phyloP scores from a whole-genome alignment of 2,797 vertebrate species.

The Rhinoraja longicauda region DNA sequence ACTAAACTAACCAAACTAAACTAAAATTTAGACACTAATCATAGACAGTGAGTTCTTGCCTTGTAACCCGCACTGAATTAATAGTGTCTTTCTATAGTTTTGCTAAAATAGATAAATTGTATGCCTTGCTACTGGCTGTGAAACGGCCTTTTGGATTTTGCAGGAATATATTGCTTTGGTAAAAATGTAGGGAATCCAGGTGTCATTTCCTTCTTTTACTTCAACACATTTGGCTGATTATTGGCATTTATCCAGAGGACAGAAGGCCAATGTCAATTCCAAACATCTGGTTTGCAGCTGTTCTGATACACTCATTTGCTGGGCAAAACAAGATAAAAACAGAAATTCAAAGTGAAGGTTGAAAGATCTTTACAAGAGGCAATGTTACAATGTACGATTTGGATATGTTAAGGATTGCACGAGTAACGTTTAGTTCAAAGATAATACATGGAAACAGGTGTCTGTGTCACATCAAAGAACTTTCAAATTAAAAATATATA shows the following conservation, averaged over 20 bases:
- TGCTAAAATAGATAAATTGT: not conserved
- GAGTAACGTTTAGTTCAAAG: too few species aligned
- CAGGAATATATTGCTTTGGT: conserved; percentile 26
- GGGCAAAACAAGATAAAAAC: not conserved
- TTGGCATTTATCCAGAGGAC: not conserved
- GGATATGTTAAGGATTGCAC: not conserved
- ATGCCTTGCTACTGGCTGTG: not conserved
- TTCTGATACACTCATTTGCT: not conserved
- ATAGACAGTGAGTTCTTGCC: not conserved
- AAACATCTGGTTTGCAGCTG: conserved; percentile 27
- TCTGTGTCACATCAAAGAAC: too few species aligned
- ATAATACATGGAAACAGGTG: too few species aligned
- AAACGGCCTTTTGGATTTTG: not conserved
- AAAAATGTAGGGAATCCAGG: not conserved
- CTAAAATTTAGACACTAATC: not conserved
- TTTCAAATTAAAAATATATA: too few species aligned
- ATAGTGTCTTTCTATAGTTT: not conserved
- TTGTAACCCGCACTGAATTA: not conserved
- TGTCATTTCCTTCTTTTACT: conserved; percentile 16
- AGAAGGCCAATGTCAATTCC: not conserved
- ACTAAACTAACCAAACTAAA: too few species aligned
- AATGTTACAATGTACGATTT: not conserved
- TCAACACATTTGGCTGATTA: not conserved
- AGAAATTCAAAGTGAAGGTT: not conserved
- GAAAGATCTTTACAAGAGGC: not conserved